A percentile compares a stretch with the other conserved stretches of the same genome.
phyloP scores from a whole-genome alignment of 2,113 vertebrate genomes.

The Isurus oxyrinchus region DNA sequence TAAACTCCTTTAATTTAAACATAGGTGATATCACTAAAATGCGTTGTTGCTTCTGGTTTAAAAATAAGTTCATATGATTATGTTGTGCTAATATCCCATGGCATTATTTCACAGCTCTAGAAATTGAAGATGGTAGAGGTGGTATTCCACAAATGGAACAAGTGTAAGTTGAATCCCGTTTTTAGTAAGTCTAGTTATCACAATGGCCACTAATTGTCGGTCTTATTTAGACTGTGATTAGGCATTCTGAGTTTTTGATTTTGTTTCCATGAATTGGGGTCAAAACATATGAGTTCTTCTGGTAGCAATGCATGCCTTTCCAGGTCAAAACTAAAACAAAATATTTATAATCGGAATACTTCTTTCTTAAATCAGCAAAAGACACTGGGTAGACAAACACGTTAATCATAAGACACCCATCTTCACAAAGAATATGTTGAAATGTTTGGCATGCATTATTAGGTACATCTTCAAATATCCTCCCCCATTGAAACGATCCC shows the following conservation, averaged over 20 bases:
- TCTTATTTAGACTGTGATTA: background rate
- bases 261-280: background rate
- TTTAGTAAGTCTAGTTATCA: background rate
- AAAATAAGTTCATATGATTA: background rate
- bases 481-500: too few species aligned
- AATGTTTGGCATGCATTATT: background rate
- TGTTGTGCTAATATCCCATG: background rate
- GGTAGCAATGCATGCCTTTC: background rate
- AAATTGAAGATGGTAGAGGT: background rate
- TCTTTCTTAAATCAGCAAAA: too few species aligned
- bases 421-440: background rate
- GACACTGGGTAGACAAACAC: background rate
- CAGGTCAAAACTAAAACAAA: background rate
- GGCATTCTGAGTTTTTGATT: background rate
- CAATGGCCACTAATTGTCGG: background rate
- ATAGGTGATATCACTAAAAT: background rate
- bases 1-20: background rate
- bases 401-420: background rate
- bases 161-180: background rate
- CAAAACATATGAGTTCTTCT: background rate
- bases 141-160: background rate
- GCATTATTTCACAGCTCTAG: background rate
- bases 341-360: background rate
- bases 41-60: background rate
- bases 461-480: background rate